Evolutionary conservation across 2,888 invertebrate genomes (phyloP).

Genomic region (Pseudococcus viburni): DNA sequence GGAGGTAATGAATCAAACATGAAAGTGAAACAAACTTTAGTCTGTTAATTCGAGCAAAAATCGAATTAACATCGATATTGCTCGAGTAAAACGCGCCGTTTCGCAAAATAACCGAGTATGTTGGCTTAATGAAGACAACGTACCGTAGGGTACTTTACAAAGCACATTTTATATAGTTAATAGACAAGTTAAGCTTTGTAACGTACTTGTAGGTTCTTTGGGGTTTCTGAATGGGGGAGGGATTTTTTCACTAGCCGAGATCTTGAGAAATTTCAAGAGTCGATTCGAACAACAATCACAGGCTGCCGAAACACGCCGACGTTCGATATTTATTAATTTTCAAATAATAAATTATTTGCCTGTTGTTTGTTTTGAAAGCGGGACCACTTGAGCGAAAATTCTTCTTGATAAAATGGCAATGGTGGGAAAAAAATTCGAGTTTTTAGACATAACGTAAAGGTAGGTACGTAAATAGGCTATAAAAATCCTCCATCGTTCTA

Average conservation of each 20-base stretch:
- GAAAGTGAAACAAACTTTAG: background rate
- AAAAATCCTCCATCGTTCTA: background rate
- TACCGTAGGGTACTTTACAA: background rate
- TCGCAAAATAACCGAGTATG: background rate
- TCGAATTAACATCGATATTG: background rate
- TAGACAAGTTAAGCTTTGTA: background rate
- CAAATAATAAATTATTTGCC: background rate
- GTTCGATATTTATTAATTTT: constrained; percentile 15
- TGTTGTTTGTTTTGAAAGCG: background rate
- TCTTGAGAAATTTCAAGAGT: background rate
- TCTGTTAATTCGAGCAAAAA: background rate
- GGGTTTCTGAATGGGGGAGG: background rate
- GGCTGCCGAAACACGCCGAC: background rate
- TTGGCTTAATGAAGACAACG: background rate
- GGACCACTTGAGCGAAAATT: background rate
- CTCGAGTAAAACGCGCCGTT: background rate
- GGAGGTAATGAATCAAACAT: background rate
- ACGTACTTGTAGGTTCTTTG: background rate
- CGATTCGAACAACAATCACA: background rate
- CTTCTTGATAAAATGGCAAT: background rate
- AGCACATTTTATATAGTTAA: background rate
- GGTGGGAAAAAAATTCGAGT: background rate
- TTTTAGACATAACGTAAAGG: too few species aligned
- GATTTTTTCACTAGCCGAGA: background rate
- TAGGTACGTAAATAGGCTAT: background rate